These are phyloP conservation scores for Cinclus mexicanus DNA, from an alignment of 2,113 vertebrate species.

Conservation along the genomic window DNA sequence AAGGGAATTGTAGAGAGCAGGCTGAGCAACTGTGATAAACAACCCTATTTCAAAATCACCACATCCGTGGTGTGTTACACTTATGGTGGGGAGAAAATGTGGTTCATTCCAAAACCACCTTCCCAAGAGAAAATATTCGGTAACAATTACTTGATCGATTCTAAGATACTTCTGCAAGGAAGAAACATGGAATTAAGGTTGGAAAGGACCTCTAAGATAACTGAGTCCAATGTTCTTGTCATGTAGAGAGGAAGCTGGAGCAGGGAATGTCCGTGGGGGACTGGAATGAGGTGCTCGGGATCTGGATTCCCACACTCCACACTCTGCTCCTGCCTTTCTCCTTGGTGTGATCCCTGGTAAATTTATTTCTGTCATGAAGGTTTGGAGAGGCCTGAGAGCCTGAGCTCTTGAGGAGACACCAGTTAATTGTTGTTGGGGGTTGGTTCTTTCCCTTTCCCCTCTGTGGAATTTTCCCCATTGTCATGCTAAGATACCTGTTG, in stretches of 20 bases:
- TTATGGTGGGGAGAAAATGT: accelerated
- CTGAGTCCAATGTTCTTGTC: accelerated
- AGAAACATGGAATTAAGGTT: neutral
- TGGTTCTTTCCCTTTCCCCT: too few relatives aligned
- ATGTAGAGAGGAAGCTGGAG: neutral
- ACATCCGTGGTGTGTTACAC: accelerated
- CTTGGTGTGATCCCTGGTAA: neutral
- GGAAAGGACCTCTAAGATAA: neutral
- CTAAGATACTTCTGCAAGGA: neutral
- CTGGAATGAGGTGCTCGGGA: neutral
- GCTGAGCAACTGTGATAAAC: neutral
- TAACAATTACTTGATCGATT: neutral
- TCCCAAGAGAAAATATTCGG: neutral
- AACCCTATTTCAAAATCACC: neutral
- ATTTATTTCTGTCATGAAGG: accelerated
- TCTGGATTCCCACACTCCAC: neutral
- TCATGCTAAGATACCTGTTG: too few relatives aligned
- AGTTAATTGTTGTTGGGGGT: neutral
- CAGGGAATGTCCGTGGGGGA: neutral
- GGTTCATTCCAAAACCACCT: neutral
- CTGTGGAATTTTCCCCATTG: too few relatives aligned
- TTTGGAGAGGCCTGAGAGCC: neutral
- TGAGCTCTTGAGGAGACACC: neutral
- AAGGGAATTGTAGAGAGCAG: neutral
- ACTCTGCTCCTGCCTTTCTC: neutral